Conservation (phyloP, 1,140 invertebrate species). For the Mercenaria mercenaria region DNA sequence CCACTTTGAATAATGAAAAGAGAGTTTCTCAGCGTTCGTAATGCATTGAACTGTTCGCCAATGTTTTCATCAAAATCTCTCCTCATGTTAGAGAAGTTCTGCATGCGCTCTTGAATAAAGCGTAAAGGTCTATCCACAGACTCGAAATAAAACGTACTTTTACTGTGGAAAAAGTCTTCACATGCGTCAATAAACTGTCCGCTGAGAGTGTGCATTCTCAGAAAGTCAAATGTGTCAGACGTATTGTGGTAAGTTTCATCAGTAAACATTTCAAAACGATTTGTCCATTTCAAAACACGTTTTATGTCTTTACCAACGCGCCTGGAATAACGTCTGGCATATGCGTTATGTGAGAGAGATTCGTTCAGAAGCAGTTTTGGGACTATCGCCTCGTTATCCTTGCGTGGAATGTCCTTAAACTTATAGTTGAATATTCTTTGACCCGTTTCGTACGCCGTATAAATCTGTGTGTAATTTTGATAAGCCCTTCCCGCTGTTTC, state of each 20-base stretch:
- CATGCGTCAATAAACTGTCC: neutral
- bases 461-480: slow-evolving; percentile 36
- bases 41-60: neutral
- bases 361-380: slow-evolving; percentile 73
- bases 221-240: neutral
- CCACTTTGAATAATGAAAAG: neutral
- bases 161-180: slow-evolving; percentile 66
- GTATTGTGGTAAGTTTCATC: neutral
- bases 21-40: neutral
- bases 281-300: neutral
- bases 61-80: slow-evolving; percentile 51
- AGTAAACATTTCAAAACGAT: neutral
- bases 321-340: neutral
- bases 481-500: neutral
- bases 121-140: slow-evolving; percentile 73
- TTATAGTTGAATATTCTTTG: slow-evolving; percentile 63
- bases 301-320: slow-evolving; percentile 27
- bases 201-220: neutral
- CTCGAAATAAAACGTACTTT: slow-evolving; percentile 75
- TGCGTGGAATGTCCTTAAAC: slow-evolving; percentile 55
- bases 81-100: slow-evolving; percentile 58
- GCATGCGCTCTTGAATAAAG: slow-evolving; percentile 65
- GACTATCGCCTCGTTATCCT: slow-evolving; percentile 72
- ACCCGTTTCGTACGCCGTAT: slow-evolving; percentile 38
- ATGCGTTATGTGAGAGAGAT: neutral